phyloP scores from a whole-genome alignment of 2,113 vertebrate species.

The Lethenteron reissneri region DNA sequence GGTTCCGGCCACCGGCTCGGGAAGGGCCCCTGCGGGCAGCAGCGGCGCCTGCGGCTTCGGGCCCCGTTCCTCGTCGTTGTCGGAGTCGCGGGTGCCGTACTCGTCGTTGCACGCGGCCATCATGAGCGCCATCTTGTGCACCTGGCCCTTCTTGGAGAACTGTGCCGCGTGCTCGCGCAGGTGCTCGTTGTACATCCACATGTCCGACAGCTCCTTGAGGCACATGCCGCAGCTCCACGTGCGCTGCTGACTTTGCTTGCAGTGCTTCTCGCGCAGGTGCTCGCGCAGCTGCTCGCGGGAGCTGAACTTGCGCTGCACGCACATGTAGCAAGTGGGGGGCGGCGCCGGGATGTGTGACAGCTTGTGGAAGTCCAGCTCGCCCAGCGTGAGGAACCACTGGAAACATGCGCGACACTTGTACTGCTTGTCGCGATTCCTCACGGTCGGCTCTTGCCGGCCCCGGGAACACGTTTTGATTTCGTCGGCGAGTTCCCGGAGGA shows the following conservation, averaged over 20 bases:
- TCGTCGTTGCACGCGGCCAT: neutral
- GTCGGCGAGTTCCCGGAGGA: too few relatives aligned
- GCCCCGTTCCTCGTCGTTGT: neutral
- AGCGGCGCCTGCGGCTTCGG: neutral
- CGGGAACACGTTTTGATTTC: too few relatives aligned
- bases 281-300: slow-evolving; percentile 70
- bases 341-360: slow-evolving; percentile 73
- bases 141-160: slow-evolving; percentile 66
- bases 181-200: slow-evolving; percentile 98
- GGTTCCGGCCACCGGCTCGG: neutral
- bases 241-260: slow-evolving; percentile 53
- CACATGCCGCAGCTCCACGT: slow-evolving; percentile 91
- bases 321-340: slow-evolving; percentile 93
- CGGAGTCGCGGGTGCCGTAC: neutral
- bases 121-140: slow-evolving; percentile 21
- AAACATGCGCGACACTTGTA: slow-evolving; percentile 92
- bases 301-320: slow-evolving; percentile 80
- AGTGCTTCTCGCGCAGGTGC: slow-evolving; percentile 72
- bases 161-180: slow-evolving; percentile 69
- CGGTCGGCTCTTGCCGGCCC: slow-evolving; percentile 22
- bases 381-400: slow-evolving; percentile 65
- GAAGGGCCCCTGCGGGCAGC: neutral
- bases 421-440: slow-evolving; percentile 48
- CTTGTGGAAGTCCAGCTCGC: slow-evolving; percentile 76
- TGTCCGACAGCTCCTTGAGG: slow-evolving; percentile 63